Evolutionary conservation across 2,797 vertebrate species (phyloP), one percentile per base, ranked within the genome.

Genomic region (Acestrorhynchus altus): DNA sequence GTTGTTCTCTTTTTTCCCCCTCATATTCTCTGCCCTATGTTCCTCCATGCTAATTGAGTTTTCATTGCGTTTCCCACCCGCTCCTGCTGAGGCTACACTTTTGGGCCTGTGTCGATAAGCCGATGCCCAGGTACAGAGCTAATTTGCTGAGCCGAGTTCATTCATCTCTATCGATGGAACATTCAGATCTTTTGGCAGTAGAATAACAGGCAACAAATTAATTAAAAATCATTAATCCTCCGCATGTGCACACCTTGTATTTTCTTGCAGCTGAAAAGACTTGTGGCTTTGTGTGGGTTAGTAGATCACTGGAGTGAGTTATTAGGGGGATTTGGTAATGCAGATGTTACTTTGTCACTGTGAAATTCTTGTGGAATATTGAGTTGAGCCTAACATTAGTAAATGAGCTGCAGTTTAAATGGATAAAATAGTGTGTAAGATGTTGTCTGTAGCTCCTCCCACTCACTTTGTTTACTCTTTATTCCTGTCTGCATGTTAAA

Each of bases 111-210:
- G 79, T 83, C 81, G 78, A 87, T 85, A 87, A 87, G 65, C 56
- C 81, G 11, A 78, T 82, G 74, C 66, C 67, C 72, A 77, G 80
- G 72, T 82, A 81, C 67, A 46, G 57, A 79, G 83, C 73, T 77
- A 83, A 87, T 86, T 82, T 83, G 66, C 81, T 77, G 74, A 81
- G 79, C 52, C 73, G 79, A 76, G 84, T 84, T 83, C 69, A 85
- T 85, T 81, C 72, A 72, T 83, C 80, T 83, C 74, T 81, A 74
- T 85, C 31, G 75, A 85, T 72, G 66, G 13, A 67, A 69, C 66
- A 66, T 77, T 80, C 74, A 51, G 57, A 66, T 80, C 49, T 79
- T 75, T 61, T 72, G 72, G 24, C 60, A 9, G 42, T 56, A 39
- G 74, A 79, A 74, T 67, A 78, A 66, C 64, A 6, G 28, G 54